Base-by-base conservation (phyloP, 2,888 invertebrate genomes). In the Drosophila prostipennis region DNA sequence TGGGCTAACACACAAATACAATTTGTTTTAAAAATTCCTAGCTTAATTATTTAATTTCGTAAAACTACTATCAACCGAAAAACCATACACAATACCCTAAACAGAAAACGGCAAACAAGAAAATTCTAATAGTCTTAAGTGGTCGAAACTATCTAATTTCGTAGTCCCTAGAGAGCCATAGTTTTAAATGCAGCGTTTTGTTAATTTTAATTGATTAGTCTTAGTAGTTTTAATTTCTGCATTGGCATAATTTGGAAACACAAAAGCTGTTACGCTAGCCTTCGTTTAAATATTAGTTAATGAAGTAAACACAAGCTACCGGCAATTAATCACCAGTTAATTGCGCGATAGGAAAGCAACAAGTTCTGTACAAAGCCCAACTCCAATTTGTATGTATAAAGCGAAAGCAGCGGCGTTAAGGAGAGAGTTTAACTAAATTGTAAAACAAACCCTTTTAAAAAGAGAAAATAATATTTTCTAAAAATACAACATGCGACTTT, bases 341-440 rank as follows among this genome's bases (percentile, higher is more conserved):
- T 78, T 72, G 57, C 56, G 63, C 75, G 54, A 77, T 63, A 75
- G 59, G 39, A 59, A 69, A 71, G 57, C 72, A 60, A 69, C 37
- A 83, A 71, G 73, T 75, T 76, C 72, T 84, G 84, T 84, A 84
- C 89, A 84, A 84, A 87, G 88, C 76, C 83, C 77, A 78, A 80
- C 87, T 88, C 89, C 78, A 84, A 88, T 83, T 79, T 68, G 75
- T 88, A 73, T 88, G 77, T 84, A 85, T 67, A 85, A 80, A 80
- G 65, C 58, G 60, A 83, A 65, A 71, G 65, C 34, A 46, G 68
- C 46, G 59, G 49, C 39, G 52, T 39, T 37, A 55, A 52, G 59
- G 53, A 70, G 53, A 51, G 70, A 72, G 61, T 71, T 71, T 56
- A 72, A 52, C 64, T 64, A 72, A 63, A 61, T 57, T 75, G 75